phyloP scores from a whole-genome alignment of 2,888 invertebrate species.

The Stenurella melanura region DNA sequence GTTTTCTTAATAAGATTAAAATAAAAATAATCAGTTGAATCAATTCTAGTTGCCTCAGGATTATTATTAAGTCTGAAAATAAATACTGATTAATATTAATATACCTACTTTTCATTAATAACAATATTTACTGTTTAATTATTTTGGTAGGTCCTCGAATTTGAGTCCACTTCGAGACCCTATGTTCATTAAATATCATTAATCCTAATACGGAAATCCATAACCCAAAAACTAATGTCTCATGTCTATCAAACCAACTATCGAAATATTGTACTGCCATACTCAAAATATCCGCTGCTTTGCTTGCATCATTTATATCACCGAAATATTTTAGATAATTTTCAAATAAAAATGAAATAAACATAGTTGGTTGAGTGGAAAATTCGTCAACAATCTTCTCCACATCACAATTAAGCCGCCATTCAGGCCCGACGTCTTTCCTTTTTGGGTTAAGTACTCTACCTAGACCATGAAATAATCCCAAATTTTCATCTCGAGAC shows the following conservation, averaged over 20 bases:
- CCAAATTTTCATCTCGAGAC: constrained; percentile 82
- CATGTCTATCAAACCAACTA: constrained; percentile 78
- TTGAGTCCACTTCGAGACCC: constrained; percentile 84
- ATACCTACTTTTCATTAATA: not conserved
- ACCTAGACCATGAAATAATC: constrained; percentile 85
- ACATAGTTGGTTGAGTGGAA: constrained; percentile 79
- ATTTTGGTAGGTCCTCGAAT: constrained; percentile 75
- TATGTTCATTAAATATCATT: constrained; percentile 83
- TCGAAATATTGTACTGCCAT: constrained; percentile 81
- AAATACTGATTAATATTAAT: constrained; percentile 34
- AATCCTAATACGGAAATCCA: constrained; percentile 81
- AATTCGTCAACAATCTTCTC: constrained; percentile 82
- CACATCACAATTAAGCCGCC: constrained; percentile 78
- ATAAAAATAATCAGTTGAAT: constrained; percentile 63
- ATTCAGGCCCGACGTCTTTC: constrained; percentile 69
- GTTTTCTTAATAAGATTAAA: constrained; percentile 63
- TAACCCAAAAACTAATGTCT: constrained; percentile 75
- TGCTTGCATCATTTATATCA: constrained; percentile 78
- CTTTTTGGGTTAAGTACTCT: constrained; percentile 87
- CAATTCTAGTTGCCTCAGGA: constrained; percentile 40
- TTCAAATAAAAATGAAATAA: constrained; percentile 82
- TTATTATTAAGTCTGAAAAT: constrained; percentile 42
- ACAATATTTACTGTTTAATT: constrained; percentile 59
- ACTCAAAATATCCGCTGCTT: constrained; percentile 81
- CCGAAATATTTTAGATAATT: constrained; percentile 79